These are phyloP conservation scores for Amblyraja radiata DNA, from an alignment of 2,797 vertebrate species.

Conservation along the genomic window DNA sequence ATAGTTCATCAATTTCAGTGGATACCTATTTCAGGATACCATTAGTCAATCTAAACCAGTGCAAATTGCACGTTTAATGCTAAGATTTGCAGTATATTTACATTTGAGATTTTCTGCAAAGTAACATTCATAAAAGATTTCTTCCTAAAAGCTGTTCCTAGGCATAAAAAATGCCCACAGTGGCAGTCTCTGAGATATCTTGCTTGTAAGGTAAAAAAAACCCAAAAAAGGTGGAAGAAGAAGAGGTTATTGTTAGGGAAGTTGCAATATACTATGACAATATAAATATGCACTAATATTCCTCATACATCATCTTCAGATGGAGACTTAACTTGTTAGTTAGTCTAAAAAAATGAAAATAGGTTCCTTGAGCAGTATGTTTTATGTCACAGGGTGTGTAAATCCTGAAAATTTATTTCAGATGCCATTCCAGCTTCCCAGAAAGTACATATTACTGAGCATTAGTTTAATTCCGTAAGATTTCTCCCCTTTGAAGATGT, in stretches of 20 bases:
- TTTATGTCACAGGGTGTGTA: not conserved
- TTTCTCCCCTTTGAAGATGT: not conserved
- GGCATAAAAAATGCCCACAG: not conserved
- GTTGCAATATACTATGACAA: not conserved
- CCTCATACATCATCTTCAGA: not conserved
- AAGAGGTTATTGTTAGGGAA: not conserved
- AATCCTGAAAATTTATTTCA: not conserved
- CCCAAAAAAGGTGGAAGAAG: not conserved
- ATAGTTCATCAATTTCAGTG: not conserved
- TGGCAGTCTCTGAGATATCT: not conserved
- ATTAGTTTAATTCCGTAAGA: slow-evolving; percentile 1
- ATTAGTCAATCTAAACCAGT: not conserved
- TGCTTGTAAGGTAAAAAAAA: not conserved
- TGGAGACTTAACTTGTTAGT: not conserved
- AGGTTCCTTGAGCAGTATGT: not conserved
- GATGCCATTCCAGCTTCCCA: not conserved
- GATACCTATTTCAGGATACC: not conserved
- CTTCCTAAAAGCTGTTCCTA: not conserved
- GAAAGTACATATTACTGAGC: not conserved
- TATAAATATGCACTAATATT: not conserved
- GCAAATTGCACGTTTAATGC: not conserved
- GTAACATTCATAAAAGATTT: no score
- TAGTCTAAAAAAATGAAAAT: not conserved
- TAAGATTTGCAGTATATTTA: not conserved
- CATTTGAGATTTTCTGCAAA: not conserved